A percentile compares a stretch with the other conserved stretches of the same genome.
Conservation (phyloP, 2,797 vertebrate species). For the Silurus lanzhouensis region DNA sequence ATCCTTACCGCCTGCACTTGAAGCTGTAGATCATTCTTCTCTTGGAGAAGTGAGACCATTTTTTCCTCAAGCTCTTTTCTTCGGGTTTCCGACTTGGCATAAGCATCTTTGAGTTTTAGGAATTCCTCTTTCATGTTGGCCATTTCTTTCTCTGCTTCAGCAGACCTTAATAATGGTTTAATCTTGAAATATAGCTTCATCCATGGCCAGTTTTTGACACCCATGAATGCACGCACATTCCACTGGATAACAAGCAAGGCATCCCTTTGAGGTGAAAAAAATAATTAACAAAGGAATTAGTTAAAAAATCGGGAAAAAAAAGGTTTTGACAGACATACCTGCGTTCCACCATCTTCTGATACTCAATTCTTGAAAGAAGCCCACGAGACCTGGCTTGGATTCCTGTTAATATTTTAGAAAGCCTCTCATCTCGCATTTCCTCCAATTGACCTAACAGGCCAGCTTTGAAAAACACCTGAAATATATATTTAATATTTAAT, state of each 20-base stretch:
- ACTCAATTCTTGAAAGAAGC: slow-evolving; percentile 80
- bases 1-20: slow-evolving; percentile 67
- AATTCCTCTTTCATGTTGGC: slow-evolving; percentile 73
- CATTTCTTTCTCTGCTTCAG: slow-evolving; percentile 81
- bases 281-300: background rate
- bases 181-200: slow-evolving; percentile 88
- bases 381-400: slow-evolving; percentile 83
- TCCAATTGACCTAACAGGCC: slow-evolving; percentile 85
- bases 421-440: slow-evolving; percentile 87
- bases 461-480: slow-evolving; percentile 89
- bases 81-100: slow-evolving; percentile 69
- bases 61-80: slow-evolving; percentile 73
- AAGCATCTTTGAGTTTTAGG: slow-evolving; percentile 55
- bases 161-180: slow-evolving; percentile 81
- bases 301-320: slow-evolving; percentile 5
- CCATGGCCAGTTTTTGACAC: slow-evolving; percentile 88
- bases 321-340: slow-evolving; percentile 66
- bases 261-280: slow-evolving; percentile 65
- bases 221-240: slow-evolving; percentile 84
- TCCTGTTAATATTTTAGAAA: slow-evolving; percentile 83
- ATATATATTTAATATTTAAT: background rate
- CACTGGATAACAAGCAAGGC: slow-evolving; percentile 79
- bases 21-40: slow-evolving; percentile 71
- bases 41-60: slow-evolving; percentile 73
- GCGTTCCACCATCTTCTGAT: slow-evolving; percentile 82